These are phyloP conservation scores for Melanerpes formicivorus DNA, from an alignment of 2,113 vertebrate genomes.

Conservation along the genomic window DNA sequence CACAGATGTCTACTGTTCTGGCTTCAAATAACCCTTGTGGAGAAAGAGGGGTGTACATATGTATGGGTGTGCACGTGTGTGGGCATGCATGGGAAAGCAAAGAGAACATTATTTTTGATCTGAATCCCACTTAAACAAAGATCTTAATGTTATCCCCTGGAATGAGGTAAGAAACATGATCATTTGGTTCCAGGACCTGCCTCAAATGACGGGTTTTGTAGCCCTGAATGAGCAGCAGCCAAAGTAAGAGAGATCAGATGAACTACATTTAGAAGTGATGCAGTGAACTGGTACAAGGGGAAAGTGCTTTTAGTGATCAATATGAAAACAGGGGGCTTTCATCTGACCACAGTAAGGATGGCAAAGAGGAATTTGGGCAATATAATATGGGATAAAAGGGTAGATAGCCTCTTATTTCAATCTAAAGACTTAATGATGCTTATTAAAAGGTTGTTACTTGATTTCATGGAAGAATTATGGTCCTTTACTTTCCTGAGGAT, in stretches of 20 bases:
- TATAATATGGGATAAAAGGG: conserved; percentile 65
- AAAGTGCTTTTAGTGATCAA: conserved; percentile 63
- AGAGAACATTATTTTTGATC: conserved; percentile 38
- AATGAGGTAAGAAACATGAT: conserved; percentile 62
- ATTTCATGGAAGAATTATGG: conserved; percentile 55
- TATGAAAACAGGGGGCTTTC: conserved; percentile 58
- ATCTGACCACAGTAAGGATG: conserved; percentile 53
- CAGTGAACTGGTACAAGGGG: conserved; percentile 28
- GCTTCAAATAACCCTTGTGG: conserved; percentile 37
- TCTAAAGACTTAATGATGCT: conserved; percentile 70
- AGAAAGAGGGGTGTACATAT: conserved; percentile 18
- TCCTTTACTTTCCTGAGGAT: neutral
- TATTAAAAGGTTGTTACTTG: conserved; percentile 73
- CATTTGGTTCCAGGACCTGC: conserved; percentile 32
- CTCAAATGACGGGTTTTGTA: conserved; percentile 51
- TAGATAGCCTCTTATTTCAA: conserved; percentile 49
- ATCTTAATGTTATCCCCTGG: conserved; percentile 66
- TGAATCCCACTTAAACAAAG: conserved; percentile 74
- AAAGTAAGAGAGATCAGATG: conserved; percentile 57
- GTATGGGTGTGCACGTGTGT: conserved; percentile 12
- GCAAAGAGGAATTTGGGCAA: conserved; percentile 52
- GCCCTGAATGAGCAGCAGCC: conserved; percentile 25
- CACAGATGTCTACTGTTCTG: conserved; percentile 28
- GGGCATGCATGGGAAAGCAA: conserved; percentile 46
- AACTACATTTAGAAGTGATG: conserved; percentile 49